Percentiles rank a stretch among this genome's conserved stretches.
These are phyloP conservation scores for Herminia tarsipennalis DNA, from an alignment of 2,888 invertebrate genomes.

Conservation along the genomic window DNA sequence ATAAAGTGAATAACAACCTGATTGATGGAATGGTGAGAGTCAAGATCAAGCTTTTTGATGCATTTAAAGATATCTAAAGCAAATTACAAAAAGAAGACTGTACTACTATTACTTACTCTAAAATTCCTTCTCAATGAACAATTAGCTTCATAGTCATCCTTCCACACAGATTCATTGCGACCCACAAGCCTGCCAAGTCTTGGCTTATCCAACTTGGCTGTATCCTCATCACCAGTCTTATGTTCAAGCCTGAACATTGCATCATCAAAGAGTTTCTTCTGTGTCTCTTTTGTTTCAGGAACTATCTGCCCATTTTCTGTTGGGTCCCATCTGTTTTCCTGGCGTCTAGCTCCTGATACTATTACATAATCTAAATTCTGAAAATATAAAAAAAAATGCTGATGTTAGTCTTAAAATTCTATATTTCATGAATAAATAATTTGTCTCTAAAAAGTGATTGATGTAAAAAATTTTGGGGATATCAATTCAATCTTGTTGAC, in stretches of 20 bases:
- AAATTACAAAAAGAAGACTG: background rate
- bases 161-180: constrained; percentile 93
- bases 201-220: constrained; percentile 89
- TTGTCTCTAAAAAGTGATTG: too few species aligned
- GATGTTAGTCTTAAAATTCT: too few species aligned
- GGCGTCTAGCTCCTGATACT: constrained; percentile 96
- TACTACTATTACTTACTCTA: constrained; percentile 88
- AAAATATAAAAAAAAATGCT: constrained; percentile 43
- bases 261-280: constrained; percentile 96
- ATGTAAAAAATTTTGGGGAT: too few species aligned
- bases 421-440: too few species aligned
- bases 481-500: too few species aligned
- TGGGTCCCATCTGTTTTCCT: constrained; percentile 99
- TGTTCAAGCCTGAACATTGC: constrained; percentile 99
- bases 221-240: constrained; percentile 91
- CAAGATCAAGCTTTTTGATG: too few species aligned
- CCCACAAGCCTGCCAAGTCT: constrained; percentile 91
- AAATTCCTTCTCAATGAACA: constrained; percentile 93
- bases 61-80: too few species aligned
- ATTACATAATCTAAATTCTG: constrained; percentile 99
- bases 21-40: too few species aligned
- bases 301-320: constrained; percentile 97
- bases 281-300: constrained; percentile 96
- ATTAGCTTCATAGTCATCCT: constrained; percentile 97
- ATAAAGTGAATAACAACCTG: too few species aligned